phyloP scores from a whole-genome alignment of 2,113 vertebrate species.

The Clarias gariepinus region DNA sequence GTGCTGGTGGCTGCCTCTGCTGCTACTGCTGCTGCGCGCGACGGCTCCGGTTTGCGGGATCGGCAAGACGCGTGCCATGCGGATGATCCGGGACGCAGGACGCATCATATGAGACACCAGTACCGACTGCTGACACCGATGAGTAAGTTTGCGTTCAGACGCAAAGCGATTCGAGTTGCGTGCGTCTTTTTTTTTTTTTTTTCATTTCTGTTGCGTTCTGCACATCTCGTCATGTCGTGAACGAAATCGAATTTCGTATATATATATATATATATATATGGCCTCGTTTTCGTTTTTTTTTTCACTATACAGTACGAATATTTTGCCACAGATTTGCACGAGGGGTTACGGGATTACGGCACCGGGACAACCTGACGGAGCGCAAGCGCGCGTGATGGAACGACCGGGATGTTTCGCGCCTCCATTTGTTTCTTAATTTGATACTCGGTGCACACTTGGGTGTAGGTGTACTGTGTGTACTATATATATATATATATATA shows the following conservation, averaged over 20 bases:
- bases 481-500: background rate
- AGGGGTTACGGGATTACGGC: background rate
- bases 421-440: background rate
- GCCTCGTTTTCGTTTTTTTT: background rate
- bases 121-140: slow-evolving; percentile 24
- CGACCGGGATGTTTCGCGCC: background rate
- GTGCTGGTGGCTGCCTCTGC: too few species aligned
- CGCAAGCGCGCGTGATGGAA: background rate
- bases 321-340: background rate
- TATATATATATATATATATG: background rate
- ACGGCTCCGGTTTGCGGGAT: slow-evolving; percentile 25
- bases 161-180: background rate
- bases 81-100: slow-evolving; percentile 24
- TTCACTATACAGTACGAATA: background rate
- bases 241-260: background rate
- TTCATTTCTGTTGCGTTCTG: background rate
- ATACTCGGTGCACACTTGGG: background rate
- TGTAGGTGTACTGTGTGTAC: background rate
- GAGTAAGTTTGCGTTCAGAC: slow-evolving; percentile 26
- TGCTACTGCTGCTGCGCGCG: slow-evolving; percentile 10
- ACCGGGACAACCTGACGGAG: slow-evolving; percentile 38
- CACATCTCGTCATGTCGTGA: too few species aligned
- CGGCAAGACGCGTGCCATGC: slow-evolving; percentile 23
- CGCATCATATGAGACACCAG: slow-evolving; percentile 6
- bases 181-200: background rate